These are phyloP conservation scores for Megamerina dolium DNA, from an alignment of 2,888 invertebrate species.

Conservation along the genomic window DNA sequence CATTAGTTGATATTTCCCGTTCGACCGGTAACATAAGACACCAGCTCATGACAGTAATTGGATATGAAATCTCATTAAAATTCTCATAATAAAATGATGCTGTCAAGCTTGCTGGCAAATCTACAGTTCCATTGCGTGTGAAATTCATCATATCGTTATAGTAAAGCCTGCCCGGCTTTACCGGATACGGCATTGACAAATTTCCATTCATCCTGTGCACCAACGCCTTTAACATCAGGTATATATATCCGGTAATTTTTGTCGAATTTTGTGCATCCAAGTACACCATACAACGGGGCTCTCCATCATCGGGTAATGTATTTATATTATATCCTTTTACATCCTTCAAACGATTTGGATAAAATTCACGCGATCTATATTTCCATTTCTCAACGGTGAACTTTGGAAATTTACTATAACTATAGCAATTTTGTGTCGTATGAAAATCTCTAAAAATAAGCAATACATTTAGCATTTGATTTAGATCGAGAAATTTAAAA, in stretches of 20 bases:
- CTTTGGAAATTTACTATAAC: too few species aligned
- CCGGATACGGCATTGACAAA: too few species aligned
- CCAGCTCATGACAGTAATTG: conserved; percentile 15
- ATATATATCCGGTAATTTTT: conserved; percentile 12
- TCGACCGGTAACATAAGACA: conserved; percentile 21
- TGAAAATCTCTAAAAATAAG: too few species aligned
- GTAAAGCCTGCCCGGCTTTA: too few species aligned
- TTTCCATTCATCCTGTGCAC: too few species aligned
- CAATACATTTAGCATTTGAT: too few species aligned
- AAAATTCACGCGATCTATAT: too few species aligned
- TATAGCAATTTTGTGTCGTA: too few species aligned
- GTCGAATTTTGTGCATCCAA: conserved; percentile 6
- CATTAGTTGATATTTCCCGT: not conserved
- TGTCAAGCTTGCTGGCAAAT: conserved; percentile 13
- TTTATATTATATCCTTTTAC: too few species aligned
- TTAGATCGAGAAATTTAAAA: too few species aligned
- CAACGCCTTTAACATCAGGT: conserved; percentile 11
- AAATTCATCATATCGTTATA: conserved; percentile 6
- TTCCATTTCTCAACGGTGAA: too few species aligned
- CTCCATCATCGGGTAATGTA: conserved; percentile 14
- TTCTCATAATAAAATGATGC: conserved; percentile 1
- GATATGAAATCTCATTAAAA: conserved; percentile 15
- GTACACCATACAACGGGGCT: conserved; percentile 16
- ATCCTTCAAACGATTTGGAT: too few species aligned
- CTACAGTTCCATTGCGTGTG: conserved; percentile 13